Evolutionary conservation across 2,888 invertebrate species (phyloP), one percentile per base, ranked within the genome.

Genomic region (Caenorhabditis sp.): DNA sequence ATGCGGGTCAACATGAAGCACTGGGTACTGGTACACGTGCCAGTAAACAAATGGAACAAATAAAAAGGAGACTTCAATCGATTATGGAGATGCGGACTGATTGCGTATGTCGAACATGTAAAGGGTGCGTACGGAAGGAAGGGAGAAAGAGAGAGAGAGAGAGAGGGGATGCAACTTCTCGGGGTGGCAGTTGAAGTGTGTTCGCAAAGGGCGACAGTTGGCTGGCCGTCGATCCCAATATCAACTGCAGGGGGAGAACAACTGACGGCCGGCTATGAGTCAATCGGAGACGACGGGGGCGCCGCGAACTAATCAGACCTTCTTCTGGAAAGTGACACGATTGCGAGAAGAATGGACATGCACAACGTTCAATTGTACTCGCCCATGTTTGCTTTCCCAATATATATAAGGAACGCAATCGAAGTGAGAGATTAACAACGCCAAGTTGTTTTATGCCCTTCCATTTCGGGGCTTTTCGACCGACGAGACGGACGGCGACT

Each of bases 121-220:
- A 26, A 32, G 24, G 61, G 27, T 43, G 35, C 37, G 39, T 55
- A 46, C 41, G 39, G 43, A 37, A 17, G 35, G 37, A 37, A 17
- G 30, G 15, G 20, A 48, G 37, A 48, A 15, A 55, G 53, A 37
- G 13, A 48, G 24, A 46, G 24, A n/a, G 17, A 17, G 37, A 65
- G 8, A 24, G 35, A 22, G 53, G 52, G 46, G 52, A 62, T 52
- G 62, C 62, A 62, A 62, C 62, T 62, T 50, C 13, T 20, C 43
- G 50, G 48, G 50, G 41, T 52, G 62, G 52, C 62, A 65, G 58
- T 37, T 50, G 37, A 58, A 41, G 66, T 58, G 55, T 46, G 53
- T 45, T 32, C 50, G 66, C 26, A 41, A 48, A 56, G 68, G 59
- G 59, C 68, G 68, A 68, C 68, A 68, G 68, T 68, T 68, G 68